These are phyloP conservation scores for Cyanoderma ruficeps DNA, from an alignment of 2,113 vertebrate species.

Conservation along the genomic window DNA sequence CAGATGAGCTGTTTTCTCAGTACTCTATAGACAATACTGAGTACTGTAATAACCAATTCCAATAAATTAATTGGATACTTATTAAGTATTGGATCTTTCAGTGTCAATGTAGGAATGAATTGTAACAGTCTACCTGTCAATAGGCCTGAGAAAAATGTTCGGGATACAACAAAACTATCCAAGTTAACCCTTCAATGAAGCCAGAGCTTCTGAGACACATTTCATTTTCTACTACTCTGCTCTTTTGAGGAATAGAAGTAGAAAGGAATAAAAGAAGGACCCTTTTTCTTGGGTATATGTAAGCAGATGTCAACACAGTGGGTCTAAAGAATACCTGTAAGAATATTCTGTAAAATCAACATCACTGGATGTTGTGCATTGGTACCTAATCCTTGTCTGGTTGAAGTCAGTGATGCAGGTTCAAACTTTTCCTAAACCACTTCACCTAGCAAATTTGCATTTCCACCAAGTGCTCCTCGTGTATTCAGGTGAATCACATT, in stretches of 20 bases:
- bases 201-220: not conserved
- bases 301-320: not conserved
- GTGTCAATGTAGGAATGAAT: not conserved
- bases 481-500: not conserved
- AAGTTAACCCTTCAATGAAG: not conserved
- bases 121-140: accelerated
- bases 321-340: not conserved
- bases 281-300: not conserved
- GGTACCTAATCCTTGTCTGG: not conserved
- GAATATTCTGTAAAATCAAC: not conserved
- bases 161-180: not conserved
- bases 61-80: not conserved
- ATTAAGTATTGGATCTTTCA: not conserved
- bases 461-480: not conserved
- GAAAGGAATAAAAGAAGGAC: not conserved
- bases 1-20: not conserved
- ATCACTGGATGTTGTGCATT: accelerated
- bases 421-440: not conserved
- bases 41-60: not conserved
- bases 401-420: not conserved
- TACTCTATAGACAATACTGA: not conserved
- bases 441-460: not conserved
- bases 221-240: not conserved
- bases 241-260: not conserved
- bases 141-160: not conserved